Evolutionary conservation across 1,140 invertebrate species (phyloP).

Genomic region (Ctenoplectra terminalis): DNA sequence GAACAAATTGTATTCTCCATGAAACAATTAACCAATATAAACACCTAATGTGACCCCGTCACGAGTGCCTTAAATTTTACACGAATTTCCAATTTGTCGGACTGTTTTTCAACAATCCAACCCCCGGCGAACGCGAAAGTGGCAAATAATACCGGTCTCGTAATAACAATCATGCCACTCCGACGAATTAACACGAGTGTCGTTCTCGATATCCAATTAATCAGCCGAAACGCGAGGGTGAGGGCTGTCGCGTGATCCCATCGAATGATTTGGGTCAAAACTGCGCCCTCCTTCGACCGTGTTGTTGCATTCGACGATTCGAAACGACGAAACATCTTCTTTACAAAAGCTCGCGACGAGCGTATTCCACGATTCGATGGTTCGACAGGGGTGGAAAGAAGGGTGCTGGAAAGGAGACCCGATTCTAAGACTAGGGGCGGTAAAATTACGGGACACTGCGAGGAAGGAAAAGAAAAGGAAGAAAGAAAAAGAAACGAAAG

Average conservation of each 20-base stretch:
- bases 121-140: no score
- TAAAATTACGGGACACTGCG: conserved; percentile 31
- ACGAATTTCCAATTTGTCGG: conserved; percentile 22
- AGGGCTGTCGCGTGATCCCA: conserved; percentile 6
- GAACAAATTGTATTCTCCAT: neutral
- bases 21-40: conserved; percentile 7
- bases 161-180: conserved; percentile 19
- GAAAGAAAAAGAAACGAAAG: conserved; percentile 2
- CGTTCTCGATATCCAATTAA: conserved; percentile 33
- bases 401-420: no score
- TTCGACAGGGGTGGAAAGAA: neutral
- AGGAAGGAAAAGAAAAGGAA: neutral
- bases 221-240: neutral
- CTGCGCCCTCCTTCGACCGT: neutral
- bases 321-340: neutral
- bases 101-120: neutral
- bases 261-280: conserved; percentile 11
- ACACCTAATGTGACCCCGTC: neutral
- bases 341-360: neutral
- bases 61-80: neutral
- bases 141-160: conserved; percentile 7
- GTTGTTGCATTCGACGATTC: neutral
- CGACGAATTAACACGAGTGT: conserved; percentile 25
- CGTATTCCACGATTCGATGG: neutral
- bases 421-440: neutral